A percentile compares a stretch with the other conserved stretches of the same genome.
These are phyloP conservation scores for Sinocyclocheilus anophthalmus DNA, from an alignment of 2,113 vertebrate genomes.

Conservation along the genomic window DNA sequence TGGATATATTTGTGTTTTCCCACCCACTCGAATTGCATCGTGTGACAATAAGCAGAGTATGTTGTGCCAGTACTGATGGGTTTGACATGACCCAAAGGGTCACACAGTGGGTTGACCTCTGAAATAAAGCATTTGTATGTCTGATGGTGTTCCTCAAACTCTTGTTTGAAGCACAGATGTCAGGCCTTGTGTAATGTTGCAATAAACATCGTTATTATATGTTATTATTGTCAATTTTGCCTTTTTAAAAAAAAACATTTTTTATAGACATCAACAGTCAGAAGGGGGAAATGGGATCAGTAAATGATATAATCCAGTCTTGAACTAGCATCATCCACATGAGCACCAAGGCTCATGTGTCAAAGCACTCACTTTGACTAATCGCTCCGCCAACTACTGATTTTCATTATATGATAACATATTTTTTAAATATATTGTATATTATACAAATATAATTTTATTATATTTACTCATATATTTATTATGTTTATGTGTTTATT, in stretches of 20 bases:
- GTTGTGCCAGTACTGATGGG: constrained; percentile 48
- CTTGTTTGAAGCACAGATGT: background rate
- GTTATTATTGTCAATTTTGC: background rate
- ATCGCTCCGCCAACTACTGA: no score
- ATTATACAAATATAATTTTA: no score
- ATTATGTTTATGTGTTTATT: no score
- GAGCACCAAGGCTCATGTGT: no score
- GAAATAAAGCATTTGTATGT: constrained; percentile 1
- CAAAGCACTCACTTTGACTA: no score
- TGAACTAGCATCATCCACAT: no score
- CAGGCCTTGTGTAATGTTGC: background rate
- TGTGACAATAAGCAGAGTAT: constrained; percentile 56
- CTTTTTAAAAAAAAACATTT: background rate
- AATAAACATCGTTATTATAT: background rate
- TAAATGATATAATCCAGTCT: background rate
- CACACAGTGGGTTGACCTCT: constrained; percentile 30
- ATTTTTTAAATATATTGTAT: no score
- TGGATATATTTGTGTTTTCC: constrained; percentile 40
- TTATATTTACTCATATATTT: no score
- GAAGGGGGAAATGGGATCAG: background rate
- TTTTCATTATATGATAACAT: no score
- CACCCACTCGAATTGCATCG: constrained; percentile 24
- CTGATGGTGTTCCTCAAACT: background rate
- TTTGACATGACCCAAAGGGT: constrained; percentile 60
- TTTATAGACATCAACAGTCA: background rate